These are phyloP conservation scores for Panagrolaimus sp. DNA, from an alignment of 1,140 invertebrate species.

Conservation along the genomic window DNA sequence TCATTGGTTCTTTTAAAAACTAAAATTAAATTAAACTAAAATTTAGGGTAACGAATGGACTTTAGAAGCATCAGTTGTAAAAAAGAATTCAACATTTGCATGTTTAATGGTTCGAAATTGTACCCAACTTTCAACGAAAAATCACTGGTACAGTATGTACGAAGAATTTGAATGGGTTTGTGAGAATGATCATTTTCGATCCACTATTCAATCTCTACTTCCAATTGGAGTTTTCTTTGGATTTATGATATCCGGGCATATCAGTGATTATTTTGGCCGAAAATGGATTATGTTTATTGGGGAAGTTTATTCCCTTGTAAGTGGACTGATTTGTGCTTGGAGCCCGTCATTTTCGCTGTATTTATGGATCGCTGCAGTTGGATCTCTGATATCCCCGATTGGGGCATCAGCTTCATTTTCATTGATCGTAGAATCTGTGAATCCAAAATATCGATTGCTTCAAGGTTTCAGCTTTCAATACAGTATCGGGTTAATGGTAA, in stretches of 20 bases:
- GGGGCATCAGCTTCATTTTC: slow-evolving; percentile 30
- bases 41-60: background rate
- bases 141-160: slow-evolving; percentile 33
- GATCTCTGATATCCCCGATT: slow-evolving; percentile 26
- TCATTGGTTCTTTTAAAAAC: too few relatives aligned
- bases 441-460: slow-evolving; percentile 36
- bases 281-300: slow-evolving; percentile 39
- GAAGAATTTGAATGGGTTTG: slow-evolving; percentile 43
- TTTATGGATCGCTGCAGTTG: slow-evolving; percentile 25
- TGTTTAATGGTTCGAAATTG: slow-evolving; percentile 29
- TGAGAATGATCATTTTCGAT: slow-evolving; percentile 30
- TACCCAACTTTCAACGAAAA: slow-evolving; percentile 25
- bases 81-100: slow-evolving; percentile 24
- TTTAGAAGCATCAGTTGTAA: slow-evolving; percentile 19
- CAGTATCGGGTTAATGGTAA: slow-evolving; percentile 35
- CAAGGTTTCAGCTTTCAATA: slow-evolving; percentile 42
- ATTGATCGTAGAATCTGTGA: slow-evolving; percentile 33
- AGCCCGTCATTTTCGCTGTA: slow-evolving; percentile 34
- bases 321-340: slow-evolving; percentile 24
- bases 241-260: slow-evolving; percentile 27
- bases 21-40: too few relatives aligned
- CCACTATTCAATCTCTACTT: slow-evolving; percentile 28
- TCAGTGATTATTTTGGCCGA: slow-evolving; percentile 34
- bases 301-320: slow-evolving; percentile 19
- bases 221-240: slow-evolving; percentile 29